These are phyloP conservation scores for Calypte anna DNA, from an alignment of 2,113 vertebrate species.

Conservation along the genomic window DNA sequence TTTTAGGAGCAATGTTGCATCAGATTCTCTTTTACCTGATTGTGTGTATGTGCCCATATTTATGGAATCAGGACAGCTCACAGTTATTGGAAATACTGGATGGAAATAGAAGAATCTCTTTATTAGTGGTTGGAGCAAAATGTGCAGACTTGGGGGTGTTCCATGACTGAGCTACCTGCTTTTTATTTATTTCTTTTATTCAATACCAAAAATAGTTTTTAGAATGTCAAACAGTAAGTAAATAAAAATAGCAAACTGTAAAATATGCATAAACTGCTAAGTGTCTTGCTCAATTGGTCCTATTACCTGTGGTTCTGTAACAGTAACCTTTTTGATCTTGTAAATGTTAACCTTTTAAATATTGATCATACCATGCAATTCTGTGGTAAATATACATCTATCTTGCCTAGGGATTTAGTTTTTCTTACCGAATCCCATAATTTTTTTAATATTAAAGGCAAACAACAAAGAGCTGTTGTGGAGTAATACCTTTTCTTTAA, in stretches of 20 bases:
- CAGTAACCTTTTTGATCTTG: background rate
- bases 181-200: background rate
- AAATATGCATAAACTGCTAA: background rate
- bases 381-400: background rate
- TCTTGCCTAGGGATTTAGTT: background rate
- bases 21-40: background rate
- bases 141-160: background rate
- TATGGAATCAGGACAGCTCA: background rate
- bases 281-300: background rate
- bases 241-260: background rate
- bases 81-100: background rate
- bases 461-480: background rate
- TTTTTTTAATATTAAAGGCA: background rate
- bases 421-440: background rate
- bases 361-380: background rate
- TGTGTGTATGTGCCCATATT: background rate
- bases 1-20: background rate
- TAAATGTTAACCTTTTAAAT: background rate
- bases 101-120: background rate
- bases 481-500: background rate
- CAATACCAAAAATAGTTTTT: background rate
- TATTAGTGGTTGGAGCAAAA: background rate
- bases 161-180: background rate
- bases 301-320: background rate
- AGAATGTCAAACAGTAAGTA: background rate